These are phyloP conservation scores for Sebastes itinus DNA, from an alignment of 2,797 vertebrate species.

Conservation along the genomic window DNA sequence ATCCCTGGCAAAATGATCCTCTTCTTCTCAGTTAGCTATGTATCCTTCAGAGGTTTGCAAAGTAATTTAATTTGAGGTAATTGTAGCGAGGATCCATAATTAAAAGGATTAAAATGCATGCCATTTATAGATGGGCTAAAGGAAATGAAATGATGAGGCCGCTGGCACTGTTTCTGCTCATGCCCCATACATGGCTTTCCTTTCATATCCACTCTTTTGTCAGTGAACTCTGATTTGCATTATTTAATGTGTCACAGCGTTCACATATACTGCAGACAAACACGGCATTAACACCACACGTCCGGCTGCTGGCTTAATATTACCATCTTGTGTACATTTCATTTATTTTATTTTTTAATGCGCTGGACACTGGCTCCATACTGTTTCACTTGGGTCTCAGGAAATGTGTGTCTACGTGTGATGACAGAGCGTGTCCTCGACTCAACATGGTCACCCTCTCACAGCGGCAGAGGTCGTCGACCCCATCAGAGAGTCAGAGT, in stretches of 20 bases:
- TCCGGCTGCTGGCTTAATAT: constrained; percentile 42
- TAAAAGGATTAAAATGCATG: constrained; percentile 85
- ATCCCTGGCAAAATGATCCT: constrained; percentile 77
- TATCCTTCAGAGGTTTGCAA: constrained; percentile 86
- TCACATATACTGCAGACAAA: constrained; percentile 53
- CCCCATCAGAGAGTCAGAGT: constrained; percentile 76
- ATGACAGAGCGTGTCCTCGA: constrained; percentile 65
- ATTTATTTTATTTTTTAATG: constrained; percentile 42
- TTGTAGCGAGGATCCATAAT: constrained; percentile 84
- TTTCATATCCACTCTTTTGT: constrained; percentile 67
- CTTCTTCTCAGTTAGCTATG: constrained; percentile 71
- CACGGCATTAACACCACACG: constrained; percentile 45
- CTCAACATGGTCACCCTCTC: constrained; percentile 69
- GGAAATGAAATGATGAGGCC: constrained; percentile 76
- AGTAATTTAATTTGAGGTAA: constrained; percentile 88
- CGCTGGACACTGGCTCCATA: neutral
- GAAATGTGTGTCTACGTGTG: constrained; percentile 39
- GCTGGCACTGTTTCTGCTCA: constrained; percentile 66
- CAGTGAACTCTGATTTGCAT: constrained; percentile 60
- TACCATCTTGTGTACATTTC: constrained; percentile 41
- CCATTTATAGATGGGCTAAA: constrained; percentile 81
- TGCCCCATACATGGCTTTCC: constrained; percentile 59
- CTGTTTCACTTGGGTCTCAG: constrained; percentile 35
- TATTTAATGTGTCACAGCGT: constrained; percentile 67
- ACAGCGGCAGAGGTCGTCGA: constrained; percentile 70